These are phyloP conservation scores for Tupiocoris notatus DNA, from an alignment of 2,888 invertebrate species.

Conservation along the genomic window DNA sequence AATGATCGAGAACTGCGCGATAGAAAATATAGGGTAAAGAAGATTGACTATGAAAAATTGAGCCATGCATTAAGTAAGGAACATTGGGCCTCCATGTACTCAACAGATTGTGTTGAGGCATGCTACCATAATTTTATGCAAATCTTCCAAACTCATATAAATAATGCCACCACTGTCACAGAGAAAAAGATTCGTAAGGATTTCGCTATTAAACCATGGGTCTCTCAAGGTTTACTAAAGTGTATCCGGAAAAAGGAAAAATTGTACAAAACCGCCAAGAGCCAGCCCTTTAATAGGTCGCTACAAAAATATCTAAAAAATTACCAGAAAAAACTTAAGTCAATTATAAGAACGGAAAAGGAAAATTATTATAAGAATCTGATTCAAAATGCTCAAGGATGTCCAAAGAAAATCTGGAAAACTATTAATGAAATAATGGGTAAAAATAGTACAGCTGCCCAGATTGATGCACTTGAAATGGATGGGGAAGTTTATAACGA, in stretches of 20 bases:
- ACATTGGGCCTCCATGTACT: not conserved
- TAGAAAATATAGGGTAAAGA: too few relatives aligned
- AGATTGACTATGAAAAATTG: not conserved
- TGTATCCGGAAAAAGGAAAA: constrained; percentile 1
- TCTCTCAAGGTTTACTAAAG: not conserved
- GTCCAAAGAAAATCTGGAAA: constrained; percentile 2
- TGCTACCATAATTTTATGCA: not conserved
- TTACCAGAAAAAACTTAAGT: not conserved
- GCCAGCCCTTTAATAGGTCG: too few relatives aligned
- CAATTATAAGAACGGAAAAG: not conserved
- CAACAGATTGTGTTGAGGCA: not conserved
- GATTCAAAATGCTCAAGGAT: not conserved
- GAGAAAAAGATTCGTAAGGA: not conserved
- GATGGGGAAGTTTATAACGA: not conserved
- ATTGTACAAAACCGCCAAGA: not conserved
- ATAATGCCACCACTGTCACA: not conserved
- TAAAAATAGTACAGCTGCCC: not conserved
- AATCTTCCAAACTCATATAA: not conserved
- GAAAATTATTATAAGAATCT: not conserved
- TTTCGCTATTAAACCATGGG: not conserved
- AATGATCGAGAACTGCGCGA: too few relatives aligned
- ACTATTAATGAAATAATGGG: not conserved
- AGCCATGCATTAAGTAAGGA: not conserved
- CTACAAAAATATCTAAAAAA: not conserved
- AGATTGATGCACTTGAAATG: not conserved